These are phyloP conservation scores for Epinotia nisella DNA, from an alignment of 2,888 invertebrate species.

Conservation along the genomic window DNA sequence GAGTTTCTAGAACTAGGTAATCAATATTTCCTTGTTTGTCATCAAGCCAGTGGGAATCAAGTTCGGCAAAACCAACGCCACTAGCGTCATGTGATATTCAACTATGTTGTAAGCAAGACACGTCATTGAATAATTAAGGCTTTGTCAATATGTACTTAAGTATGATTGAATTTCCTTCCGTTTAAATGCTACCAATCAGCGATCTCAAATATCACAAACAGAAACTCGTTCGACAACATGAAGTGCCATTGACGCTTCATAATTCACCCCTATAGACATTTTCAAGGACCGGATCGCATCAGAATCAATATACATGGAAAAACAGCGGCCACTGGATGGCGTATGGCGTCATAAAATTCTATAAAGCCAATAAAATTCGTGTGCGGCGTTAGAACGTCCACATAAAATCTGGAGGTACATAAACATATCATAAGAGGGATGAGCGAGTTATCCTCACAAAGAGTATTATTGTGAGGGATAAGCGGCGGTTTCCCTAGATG, in stretches of 20 bases:
- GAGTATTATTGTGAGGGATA: conserved; percentile 80
- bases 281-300: conserved; percentile 60
- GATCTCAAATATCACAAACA: conserved; percentile 39
- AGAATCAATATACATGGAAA: conserved; percentile 82
- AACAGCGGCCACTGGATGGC: conserved; percentile 79
- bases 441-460: conserved; percentile 80
- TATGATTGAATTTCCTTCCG: conserved; percentile 7
- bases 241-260: conserved; percentile 35
- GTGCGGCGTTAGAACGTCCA: conserved; percentile 82
- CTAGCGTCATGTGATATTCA: background rate
- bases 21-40: no score
- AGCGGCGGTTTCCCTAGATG: conserved; percentile 79
- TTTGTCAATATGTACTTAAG: background rate
- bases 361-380: conserved; percentile 84
- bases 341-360: conserved; percentile 82
- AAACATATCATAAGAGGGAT: conserved; percentile 84
- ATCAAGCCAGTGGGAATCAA: background rate
- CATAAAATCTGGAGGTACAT: conserved; percentile 85
- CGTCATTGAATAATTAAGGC: background rate
- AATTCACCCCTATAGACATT: conserved; percentile 56
- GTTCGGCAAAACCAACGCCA: background rate
- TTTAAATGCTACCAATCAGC: conserved; percentile 16
- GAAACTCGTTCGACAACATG: conserved; percentile 27
- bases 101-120: background rate
- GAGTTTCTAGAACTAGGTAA: no score